Percentiles rank a stretch among this genome's conserved stretches.
Evolutionary conservation across 2,797 vertebrate genomes (phyloP).

Genomic region (Pipistrellus nathusii): DNA sequence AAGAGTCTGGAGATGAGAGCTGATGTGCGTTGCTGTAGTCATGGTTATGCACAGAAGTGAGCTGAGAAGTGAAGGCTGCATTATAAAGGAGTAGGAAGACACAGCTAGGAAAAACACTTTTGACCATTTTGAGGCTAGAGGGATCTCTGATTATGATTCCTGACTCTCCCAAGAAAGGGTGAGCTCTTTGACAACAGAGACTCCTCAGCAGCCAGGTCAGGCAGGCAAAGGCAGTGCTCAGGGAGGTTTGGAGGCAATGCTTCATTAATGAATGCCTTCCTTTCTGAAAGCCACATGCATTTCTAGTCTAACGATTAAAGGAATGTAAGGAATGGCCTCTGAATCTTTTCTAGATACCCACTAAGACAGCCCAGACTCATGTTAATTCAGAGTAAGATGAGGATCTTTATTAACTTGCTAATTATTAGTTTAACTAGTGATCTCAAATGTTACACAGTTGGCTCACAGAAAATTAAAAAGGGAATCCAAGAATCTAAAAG

Average conservation of each 20-base stretch:
- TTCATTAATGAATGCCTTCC: slow-evolving; percentile 28
- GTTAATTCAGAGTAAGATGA: neutral
- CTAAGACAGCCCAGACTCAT: neutral
- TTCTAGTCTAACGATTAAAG: neutral
- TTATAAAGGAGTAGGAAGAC: neutral
- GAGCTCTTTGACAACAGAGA: neutral
- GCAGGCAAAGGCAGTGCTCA: neutral
- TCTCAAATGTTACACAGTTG: neutral
- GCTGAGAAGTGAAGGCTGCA: neutral
- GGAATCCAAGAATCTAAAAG: slow-evolving; percentile 21
- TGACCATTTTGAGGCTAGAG: neutral
- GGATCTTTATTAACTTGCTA: slow-evolving; percentile 11
- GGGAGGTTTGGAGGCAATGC: neutral
- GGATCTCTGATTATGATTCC: neutral
- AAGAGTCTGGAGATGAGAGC: neutral
- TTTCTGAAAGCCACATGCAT: neutral
- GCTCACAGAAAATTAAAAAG: slow-evolving; percentile 35
- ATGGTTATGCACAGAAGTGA: neutral
- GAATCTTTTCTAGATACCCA: neutral
- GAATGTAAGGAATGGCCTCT: neutral
- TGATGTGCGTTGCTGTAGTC: neutral
- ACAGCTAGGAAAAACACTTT: neutral
- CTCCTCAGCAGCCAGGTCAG: neutral
- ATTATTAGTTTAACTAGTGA: slow-evolving; percentile 46
- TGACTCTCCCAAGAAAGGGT: neutral